Evolutionary conservation across 2,113 vertebrate genomes (phyloP).

Genomic region (Patagioenas fasciata): DNA sequence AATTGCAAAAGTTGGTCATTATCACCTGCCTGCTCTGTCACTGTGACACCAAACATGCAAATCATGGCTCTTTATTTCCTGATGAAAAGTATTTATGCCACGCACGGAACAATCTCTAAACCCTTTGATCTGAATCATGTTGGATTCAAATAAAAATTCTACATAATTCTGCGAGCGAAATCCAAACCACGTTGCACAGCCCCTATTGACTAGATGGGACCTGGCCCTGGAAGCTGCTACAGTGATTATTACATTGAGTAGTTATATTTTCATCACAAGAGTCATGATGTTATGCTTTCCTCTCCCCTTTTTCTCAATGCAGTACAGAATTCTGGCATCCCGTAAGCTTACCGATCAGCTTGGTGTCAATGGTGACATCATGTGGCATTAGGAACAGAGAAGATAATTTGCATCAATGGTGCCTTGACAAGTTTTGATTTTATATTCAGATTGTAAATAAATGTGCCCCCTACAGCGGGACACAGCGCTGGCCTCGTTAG

Average conservation of each 20-base stretch:
- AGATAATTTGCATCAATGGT: not conserved
- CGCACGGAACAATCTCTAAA: not conserved
- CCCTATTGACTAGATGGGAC: not conserved
- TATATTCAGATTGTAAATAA: not conserved
- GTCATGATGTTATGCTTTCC: not conserved
- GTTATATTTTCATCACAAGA: not conserved
- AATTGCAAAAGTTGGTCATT: not conserved
- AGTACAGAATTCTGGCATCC: not conserved
- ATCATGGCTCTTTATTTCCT: not conserved
- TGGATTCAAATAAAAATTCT: not conserved
- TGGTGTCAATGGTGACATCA: not conserved
- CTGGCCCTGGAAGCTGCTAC: not conserved
- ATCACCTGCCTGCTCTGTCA: not conserved
- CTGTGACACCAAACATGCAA: not conserved
- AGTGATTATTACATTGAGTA: not conserved
- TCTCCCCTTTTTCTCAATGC: no score
- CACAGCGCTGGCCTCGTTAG: not conserved
- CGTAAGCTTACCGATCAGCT: not conserved
- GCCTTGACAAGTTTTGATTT: not conserved
- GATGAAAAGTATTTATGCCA: not conserved
- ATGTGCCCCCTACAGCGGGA: not conserved
- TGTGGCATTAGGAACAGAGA: not conserved
- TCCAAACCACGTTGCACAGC: not conserved
- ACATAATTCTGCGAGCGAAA: not conserved
- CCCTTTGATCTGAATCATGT: not conserved